phyloP scores from a whole-genome alignment of 2,888 invertebrate genomes.

The Cremastinae sp. region DNA sequence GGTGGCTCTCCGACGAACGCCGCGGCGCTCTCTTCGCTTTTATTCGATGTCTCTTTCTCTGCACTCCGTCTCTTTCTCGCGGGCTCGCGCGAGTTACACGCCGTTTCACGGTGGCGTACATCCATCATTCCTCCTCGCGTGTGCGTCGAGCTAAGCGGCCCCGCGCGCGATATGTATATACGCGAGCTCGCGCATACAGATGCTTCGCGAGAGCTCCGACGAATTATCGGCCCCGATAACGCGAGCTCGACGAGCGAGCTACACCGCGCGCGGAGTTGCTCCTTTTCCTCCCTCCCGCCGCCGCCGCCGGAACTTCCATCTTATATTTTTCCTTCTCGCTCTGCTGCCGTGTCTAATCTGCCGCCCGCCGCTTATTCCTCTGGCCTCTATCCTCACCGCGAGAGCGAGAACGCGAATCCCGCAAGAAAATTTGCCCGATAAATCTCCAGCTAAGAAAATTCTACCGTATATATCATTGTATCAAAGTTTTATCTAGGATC shows the following conservation, averaged over 20 bases:
- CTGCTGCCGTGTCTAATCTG: conserved; percentile 50
- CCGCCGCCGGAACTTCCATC: background rate
- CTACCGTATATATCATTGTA: conserved; percentile 50
- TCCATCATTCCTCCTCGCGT: conserved; percentile 60
- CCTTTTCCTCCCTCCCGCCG: conserved; percentile 4
- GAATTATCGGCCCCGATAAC: conserved; percentile 61
- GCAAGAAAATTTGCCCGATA: conserved; percentile 55
- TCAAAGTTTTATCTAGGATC: conserved; percentile 51
- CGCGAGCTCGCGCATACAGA: too few species aligned
- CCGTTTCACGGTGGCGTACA: conserved; percentile 61
- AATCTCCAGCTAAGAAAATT: conserved; percentile 50
- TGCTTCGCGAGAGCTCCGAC: conserved; percentile 41
- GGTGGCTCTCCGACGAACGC: conserved; percentile 46
- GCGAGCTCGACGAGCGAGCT: conserved; percentile 53
- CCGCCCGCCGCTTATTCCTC: background rate
- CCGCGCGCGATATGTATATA: conserved; percentile 17
- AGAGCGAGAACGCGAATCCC: conserved; percentile 55
- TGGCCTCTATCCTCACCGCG: conserved; percentile 48
- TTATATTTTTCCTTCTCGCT: background rate
- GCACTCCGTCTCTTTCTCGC: conserved; percentile 14
- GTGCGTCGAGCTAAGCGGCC: conserved; percentile 59
- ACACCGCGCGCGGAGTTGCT: conserved; percentile 1
- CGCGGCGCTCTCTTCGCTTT: conserved; percentile 19
- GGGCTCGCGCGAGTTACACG: conserved; percentile 57
- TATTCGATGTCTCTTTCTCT: conserved; percentile 23